Percentiles rank a stretch among this genome's conserved stretches.
These are phyloP conservation scores for crab-eating macaque (Macaca fascicularis) DNA, from an alignment of 2,113 vertebrate species.

Conservation along the genomic window DNA sequence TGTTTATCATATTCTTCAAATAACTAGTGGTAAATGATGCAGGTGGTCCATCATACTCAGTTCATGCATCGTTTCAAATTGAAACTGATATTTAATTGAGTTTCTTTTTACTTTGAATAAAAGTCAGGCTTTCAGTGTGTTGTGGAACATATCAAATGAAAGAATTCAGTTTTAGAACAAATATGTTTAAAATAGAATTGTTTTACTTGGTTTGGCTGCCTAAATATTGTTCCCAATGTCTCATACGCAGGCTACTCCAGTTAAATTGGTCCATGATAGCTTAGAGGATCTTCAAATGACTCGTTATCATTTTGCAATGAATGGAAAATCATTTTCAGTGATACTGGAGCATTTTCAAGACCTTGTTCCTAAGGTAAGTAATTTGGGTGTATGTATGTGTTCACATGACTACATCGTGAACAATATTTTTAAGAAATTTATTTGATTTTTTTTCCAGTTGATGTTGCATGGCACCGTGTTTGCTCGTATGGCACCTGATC, in stretches of 20 bases:
- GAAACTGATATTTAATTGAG: not conserved
- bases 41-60: not conserved
- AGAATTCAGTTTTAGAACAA: not conserved
- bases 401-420: not conserved
- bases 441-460: slow-evolving; percentile 85
- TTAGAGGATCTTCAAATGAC: slow-evolving; percentile 86
- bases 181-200: not conserved
- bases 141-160: slow-evolving; percentile 9
- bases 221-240: slow-evolving; percentile 36
- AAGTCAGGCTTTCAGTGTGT: not conserved
- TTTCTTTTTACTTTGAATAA: not conserved
- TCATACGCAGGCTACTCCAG: slow-evolving; percentile 87
- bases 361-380: slow-evolving; percentile 93
- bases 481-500: slow-evolving; percentile 97
- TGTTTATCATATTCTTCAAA: not conserved
- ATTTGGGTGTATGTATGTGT: not conserved
- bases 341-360: slow-evolving; percentile 97
- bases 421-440: slow-evolving; percentile 5
- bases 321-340: slow-evolving; percentile 95
- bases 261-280: slow-evolving; percentile 89
- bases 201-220: not conserved
- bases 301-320: slow-evolving; percentile 97
- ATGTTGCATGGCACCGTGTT: slow-evolving; percentile 97
- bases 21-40: not conserved
- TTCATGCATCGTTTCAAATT: slow-evolving; percentile 25